Evolutionary conservation across 2,113 vertebrate genomes (phyloP).

Genomic region (Etheostoma spectabile): DNA sequence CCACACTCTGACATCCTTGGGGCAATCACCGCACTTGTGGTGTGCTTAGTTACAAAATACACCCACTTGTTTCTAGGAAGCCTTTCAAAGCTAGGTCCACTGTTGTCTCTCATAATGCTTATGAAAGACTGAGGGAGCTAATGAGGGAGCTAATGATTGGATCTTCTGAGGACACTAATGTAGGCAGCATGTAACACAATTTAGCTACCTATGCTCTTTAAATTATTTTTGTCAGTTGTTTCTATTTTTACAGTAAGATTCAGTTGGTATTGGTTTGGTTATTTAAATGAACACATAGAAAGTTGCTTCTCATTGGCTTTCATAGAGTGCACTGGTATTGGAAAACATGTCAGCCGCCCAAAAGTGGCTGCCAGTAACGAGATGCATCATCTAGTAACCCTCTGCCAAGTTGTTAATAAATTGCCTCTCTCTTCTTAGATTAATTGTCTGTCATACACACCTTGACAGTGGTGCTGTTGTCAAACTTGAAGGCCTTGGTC

Average conservation of each 20-base stretch:
- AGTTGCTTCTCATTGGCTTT: not conserved
- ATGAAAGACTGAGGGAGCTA: slow-evolving; percentile 13
- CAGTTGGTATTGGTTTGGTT: not conserved
- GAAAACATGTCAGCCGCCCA: slow-evolving; percentile 7
- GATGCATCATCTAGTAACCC: slow-evolving; percentile 16
- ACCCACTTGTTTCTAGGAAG: slow-evolving; percentile 35
- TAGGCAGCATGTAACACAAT: not conserved
- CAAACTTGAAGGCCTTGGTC: slow-evolving; percentile 98
- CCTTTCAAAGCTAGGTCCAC: slow-evolving; percentile 6
- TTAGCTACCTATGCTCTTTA: not conserved
- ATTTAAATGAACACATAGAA: not conserved
- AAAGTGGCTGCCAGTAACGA: slow-evolving; percentile 10
- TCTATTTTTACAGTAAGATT: not conserved
- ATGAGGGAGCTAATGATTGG: not conserved
- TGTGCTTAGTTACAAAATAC: slow-evolving; percentile 32
- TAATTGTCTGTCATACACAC: slow-evolving; percentile 72
- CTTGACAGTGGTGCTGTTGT: slow-evolving; percentile 94
- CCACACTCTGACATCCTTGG: slow-evolving; percentile 11
- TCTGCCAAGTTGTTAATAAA: not conserved
- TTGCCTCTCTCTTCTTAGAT: not conserved
- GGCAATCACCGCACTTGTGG: slow-evolving; percentile 16
- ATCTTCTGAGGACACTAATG: slow-evolving; percentile 5
- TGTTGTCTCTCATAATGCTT: slow-evolving; percentile 12
- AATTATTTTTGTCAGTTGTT: not conserved
- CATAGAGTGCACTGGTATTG: slow-evolving; percentile 10